Evolutionary conservation across 2,113 vertebrate genomes (phyloP), one percentile per base, ranked within the genome.

Genomic region (Phrynosoma platyrhinos): DNA sequence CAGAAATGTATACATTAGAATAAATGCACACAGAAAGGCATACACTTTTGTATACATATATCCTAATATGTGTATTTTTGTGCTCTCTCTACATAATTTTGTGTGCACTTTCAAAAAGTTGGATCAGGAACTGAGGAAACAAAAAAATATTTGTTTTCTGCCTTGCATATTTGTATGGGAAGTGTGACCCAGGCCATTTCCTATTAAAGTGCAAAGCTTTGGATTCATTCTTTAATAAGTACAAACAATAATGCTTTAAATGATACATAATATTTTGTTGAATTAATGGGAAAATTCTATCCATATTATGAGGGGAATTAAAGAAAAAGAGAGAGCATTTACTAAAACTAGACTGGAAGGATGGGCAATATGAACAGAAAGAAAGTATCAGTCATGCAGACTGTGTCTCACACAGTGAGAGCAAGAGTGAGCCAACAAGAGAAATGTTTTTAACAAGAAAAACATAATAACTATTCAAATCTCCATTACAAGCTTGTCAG

Each of bases 401-500:
- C 47, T 47, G 47, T 47, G 47, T 47, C 47, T 6, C 47, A 47
- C 91, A 27, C 10, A 30, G 12, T 47, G 58, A 14, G 18, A 62
- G 18, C 58, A 62, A 62, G 58, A 62, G 58, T 18, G 58, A 62
- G 58, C 18, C 25, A 71, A 12, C 5, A 30, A 71, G 27, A 71
- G 25, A 71, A 8, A 71, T 91, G 20, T 68, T 93, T 96, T 96
- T 89, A 93, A 87, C 87, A 87, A 86, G 91, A 92, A 95, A 95
- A 92, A 87, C 36, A 23, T 77, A 93, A 1, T 88, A 91, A 89
- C 81, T 93, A 83, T 91, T 95, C 90, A 91, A 93, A 94, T 94
- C 93, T 66, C 91, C 74, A 94, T 94, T 96, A 95, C 47, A 91
- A 93, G 82, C 58, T 85, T 96, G 92, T 95, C 93, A 95, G 92